phyloP scores from a whole-genome alignment of 2,888 invertebrate species.

The Danaus chrysippus region DNA sequence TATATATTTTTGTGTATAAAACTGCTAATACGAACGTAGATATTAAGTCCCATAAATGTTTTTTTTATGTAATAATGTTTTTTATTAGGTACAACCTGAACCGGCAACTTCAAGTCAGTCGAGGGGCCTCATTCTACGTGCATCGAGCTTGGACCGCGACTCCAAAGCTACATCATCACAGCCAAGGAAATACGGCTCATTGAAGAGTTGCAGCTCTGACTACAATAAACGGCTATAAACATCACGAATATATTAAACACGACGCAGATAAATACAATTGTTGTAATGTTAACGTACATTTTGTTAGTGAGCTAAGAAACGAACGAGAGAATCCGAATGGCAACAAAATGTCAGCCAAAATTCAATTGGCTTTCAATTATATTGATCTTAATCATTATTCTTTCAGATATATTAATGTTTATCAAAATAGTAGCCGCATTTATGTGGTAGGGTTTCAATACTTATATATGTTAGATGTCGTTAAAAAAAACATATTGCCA shows the following conservation, averaged over 20 bases:
- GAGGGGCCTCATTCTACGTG: conserved; percentile 67
- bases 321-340: conserved; percentile 51
- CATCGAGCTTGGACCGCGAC: conserved; percentile 70
- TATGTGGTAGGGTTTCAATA: not conserved
- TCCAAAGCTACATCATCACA: conserved; percentile 48
- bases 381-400: conserved; percentile 55
- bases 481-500: not conserved
- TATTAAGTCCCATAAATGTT: too few relatives aligned
- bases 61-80: not conserved
- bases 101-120: conserved; percentile 49
- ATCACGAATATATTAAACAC: conserved; percentile 10
- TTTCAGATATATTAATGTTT: conserved; percentile 50
- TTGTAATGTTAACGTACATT: conserved; percentile 4
- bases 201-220: conserved; percentile 66
- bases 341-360: conserved; percentile 37
- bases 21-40: too few relatives aligned
- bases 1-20: too few relatives aligned
- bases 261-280: not conserved
- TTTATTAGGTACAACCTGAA: conserved; percentile 49
- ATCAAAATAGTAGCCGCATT: conserved; percentile 15
- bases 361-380: conserved; percentile 57
- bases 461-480: not conserved
- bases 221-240: conserved; percentile 74
- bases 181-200: conserved; percentile 57
- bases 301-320: conserved; percentile 35